A percentile compares a stretch with the other conserved stretches of the same genome.
phyloP scores from a whole-genome alignment of 2,888 invertebrate genomes.

The Eudemis profundana region DNA sequence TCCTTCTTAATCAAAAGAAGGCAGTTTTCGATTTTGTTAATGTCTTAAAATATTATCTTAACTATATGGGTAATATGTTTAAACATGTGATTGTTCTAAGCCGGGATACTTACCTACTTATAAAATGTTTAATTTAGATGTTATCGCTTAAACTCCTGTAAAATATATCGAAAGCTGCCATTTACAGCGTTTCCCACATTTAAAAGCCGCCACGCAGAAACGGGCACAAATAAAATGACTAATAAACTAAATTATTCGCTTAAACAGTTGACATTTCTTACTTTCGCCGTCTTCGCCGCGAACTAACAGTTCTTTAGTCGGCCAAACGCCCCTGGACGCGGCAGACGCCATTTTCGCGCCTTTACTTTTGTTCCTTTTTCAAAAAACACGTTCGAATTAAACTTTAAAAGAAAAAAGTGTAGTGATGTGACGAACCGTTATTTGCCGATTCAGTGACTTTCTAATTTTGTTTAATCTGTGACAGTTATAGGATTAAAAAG shows the following conservation, averaged over 20 bases:
- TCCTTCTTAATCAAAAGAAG: too few species aligned
- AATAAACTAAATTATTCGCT: slow-evolving; percentile 43
- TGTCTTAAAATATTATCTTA: too few species aligned
- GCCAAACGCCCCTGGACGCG: slow-evolving; percentile 15
- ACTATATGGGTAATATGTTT: too few species aligned
- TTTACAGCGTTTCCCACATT: slow-evolving; percentile 21
- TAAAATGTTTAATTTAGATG: neutral
- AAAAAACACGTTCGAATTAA: slow-evolving; percentile 23
- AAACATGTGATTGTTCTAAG: too few species aligned
- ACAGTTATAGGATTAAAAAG: slow-evolving; percentile 26
- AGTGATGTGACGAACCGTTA: slow-evolving; percentile 41
- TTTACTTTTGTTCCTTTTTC: slow-evolving; percentile 8
- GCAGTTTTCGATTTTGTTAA: slow-evolving; percentile 3
- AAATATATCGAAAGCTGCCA: neutral
- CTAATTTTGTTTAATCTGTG: slow-evolving; percentile 22
- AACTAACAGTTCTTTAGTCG: slow-evolving; percentile 40
- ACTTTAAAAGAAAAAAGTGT: slow-evolving; percentile 31
- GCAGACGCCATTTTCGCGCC: slow-evolving; percentile 29
- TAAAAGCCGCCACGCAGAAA: slow-evolving; percentile 19
- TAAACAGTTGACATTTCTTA: slow-evolving; percentile 42
- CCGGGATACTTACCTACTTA: neutral
- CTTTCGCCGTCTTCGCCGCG: slow-evolving; percentile 32
- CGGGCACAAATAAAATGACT: slow-evolving; percentile 38
- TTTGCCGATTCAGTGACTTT: slow-evolving; percentile 39
- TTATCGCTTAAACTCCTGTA: slow-evolving; percentile 9